Evolutionary conservation across 2,888 invertebrate genomes (phyloP).

Genomic region (Perdita meconis): DNA sequence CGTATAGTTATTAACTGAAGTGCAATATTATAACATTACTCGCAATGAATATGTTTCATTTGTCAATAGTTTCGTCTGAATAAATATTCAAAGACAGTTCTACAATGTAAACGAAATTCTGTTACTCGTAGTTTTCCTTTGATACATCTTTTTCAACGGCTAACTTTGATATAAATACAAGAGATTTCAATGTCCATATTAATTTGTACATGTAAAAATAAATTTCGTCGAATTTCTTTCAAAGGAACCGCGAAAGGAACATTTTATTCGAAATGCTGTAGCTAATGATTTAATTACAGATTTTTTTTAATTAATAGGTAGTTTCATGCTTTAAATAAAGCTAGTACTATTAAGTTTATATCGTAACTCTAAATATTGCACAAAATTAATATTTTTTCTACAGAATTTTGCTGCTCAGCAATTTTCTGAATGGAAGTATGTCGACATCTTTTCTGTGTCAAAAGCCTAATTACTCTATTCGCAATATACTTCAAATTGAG

Average conservation of each 20-base stretch:
- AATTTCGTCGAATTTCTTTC: slow-evolving; percentile 68
- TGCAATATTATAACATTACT: slow-evolving; percentile 28
- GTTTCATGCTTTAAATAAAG: slow-evolving; percentile 25
- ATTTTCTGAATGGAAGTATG: slow-evolving; percentile 62
- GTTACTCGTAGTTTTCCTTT: background rate
- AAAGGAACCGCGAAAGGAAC: slow-evolving; percentile 76
- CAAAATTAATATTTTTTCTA: slow-evolving; percentile 38
- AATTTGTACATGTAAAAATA: slow-evolving; percentile 76
- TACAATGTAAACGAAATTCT: slow-evolving; percentile 20
- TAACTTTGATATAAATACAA: slow-evolving; percentile 67
- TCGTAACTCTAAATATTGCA: slow-evolving; percentile 27
- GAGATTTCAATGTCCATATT: slow-evolving; percentile 63
- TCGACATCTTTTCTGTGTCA: slow-evolving; percentile 52
- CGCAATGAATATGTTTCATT: slow-evolving; percentile 30
- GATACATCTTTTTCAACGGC: background rate
- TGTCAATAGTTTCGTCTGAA: slow-evolving; percentile 1
- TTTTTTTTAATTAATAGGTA: slow-evolving; percentile 27
- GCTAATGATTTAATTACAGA: slow-evolving; percentile 21
- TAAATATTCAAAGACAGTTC: slow-evolving; percentile 10
- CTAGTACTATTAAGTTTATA: slow-evolving; percentile 25
- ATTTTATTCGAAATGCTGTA: slow-evolving; percentile 56
- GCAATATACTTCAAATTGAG: slow-evolving; percentile 46
- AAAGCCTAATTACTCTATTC: slow-evolving; percentile 43
- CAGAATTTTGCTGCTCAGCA: slow-evolving; percentile 67
- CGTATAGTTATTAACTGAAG: slow-evolving; percentile 23